Evolutionary conservation across 2,797 vertebrate species (phyloP).

Genomic region (Poeciliopsis paucimaculata): DNA sequence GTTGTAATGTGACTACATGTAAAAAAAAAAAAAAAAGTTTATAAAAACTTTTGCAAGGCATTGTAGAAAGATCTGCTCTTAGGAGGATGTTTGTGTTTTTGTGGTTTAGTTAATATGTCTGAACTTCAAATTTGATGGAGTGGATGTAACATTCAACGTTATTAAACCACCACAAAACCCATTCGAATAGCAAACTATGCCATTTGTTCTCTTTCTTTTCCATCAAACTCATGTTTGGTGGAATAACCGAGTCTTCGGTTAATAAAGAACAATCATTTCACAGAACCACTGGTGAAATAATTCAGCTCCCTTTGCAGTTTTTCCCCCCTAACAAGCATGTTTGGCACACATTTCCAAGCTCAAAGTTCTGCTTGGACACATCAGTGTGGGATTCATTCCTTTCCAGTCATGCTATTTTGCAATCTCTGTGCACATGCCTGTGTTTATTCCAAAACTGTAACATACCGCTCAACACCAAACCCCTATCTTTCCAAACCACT

Average conservation of each 20-base stretch:
- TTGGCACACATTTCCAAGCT: neutral
- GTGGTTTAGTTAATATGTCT: constrained; percentile 31
- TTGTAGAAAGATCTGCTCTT: constrained; percentile 65
- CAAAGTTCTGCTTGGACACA: neutral
- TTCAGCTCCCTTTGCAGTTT: neutral
- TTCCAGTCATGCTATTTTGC: constrained; percentile 25
- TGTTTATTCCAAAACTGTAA: constrained; percentile 32
- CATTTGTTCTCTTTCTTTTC: neutral
- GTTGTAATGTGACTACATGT: neutral
- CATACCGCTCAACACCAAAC: constrained; percentile 43
- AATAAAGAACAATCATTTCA: neutral
- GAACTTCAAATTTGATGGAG: neutral
- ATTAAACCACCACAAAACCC: neutral
- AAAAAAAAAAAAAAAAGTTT: neutral
- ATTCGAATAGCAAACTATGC: neutral
- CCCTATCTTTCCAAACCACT: constrained; percentile 34
- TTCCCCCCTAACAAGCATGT: neutral
- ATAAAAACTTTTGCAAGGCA: constrained; percentile 46
- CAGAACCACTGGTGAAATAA: neutral
- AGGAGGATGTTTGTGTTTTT: constrained; percentile 38
- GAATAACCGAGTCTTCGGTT: neutral
- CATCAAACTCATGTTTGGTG: neutral
- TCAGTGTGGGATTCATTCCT: constrained; percentile 18
- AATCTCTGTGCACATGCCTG: constrained; percentile 25
- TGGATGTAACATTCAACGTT: neutral